phyloP scores from a whole-genome alignment of 2,113 vertebrate genomes.

The Pterocles orientalis region DNA sequence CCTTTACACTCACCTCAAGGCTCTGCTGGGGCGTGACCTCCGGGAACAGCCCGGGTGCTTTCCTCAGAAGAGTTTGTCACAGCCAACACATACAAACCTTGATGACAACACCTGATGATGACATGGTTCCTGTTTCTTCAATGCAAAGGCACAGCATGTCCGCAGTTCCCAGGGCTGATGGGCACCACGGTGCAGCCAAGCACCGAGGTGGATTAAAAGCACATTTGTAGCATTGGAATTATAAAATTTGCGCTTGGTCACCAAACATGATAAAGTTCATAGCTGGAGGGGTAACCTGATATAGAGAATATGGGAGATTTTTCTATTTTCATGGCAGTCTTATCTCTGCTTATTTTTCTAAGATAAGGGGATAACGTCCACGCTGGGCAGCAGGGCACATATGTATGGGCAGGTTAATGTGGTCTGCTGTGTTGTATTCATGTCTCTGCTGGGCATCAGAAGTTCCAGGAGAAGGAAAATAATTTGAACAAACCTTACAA shows the following conservation, averaged over 20 bases:
- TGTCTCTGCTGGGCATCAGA: not conserved
- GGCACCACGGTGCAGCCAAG: rapidly evolving
- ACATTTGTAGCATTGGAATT: rapidly evolving
- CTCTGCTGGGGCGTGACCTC: not conserved
- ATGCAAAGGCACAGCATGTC: rapidly evolving
- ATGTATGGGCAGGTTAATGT: not conserved
- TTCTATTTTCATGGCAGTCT: not conserved
- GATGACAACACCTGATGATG: not conserved
- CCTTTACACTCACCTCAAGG: not conserved
- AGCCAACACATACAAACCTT: not conserved
- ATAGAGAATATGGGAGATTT: not conserved
- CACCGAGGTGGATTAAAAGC: rapidly evolving
- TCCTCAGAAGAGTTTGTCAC: not conserved
- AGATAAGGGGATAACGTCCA: not conserved
- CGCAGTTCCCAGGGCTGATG: not conserved
- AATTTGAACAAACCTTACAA: not conserved
- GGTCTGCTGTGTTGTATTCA: not conserved
- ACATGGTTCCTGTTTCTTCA: not conserved
- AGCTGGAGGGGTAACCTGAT: not conserved
- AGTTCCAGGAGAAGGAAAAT: not conserved
- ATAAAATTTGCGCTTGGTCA: not conserved
- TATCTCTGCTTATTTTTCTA: not conserved
- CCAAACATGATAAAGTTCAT: not conserved
- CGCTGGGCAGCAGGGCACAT: rapidly evolving
- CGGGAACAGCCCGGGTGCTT: not conserved